A percentile compares a stretch with the other conserved stretches of the same genome.
phyloP scores from a whole-genome alignment of 2,797 vertebrate genomes.

The Betta splendens region DNA sequence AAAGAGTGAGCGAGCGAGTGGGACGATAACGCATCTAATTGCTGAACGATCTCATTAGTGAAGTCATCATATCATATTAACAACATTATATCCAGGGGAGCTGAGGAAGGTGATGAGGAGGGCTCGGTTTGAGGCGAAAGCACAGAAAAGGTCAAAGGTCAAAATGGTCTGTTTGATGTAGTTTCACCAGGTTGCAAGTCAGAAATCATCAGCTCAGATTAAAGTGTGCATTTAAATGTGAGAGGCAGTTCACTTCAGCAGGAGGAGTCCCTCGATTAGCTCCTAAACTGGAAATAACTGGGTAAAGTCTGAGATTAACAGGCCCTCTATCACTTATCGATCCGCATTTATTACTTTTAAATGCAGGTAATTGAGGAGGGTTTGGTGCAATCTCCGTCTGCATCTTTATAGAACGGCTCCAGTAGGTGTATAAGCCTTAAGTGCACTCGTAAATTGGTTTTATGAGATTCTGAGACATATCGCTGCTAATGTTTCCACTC shows the following conservation, averaged over 20 bases:
- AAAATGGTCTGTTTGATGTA: slow-evolving; percentile 58
- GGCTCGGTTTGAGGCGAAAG: slow-evolving; percentile 24
- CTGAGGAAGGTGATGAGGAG: slow-evolving; percentile 23
- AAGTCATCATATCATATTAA: slow-evolving; percentile 71
- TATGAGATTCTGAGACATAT: slow-evolving; percentile 82
- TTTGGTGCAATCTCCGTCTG: slow-evolving; percentile 77
- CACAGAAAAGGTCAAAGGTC: slow-evolving; percentile 65
- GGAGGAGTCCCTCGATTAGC: slow-evolving; percentile 58
- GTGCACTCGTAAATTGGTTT: slow-evolving; percentile 83
- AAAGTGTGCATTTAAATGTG: slow-evolving; percentile 46
- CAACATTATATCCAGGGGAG: slow-evolving; percentile 46
- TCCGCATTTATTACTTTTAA: slow-evolving; percentile 79
- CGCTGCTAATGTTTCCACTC: slow-evolving; percentile 82
- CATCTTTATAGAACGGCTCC: slow-evolving; percentile 77
- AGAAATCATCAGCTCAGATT: slow-evolving; percentile 54
- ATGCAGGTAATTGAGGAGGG: slow-evolving; percentile 73
- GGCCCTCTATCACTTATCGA: slow-evolving; percentile 72
- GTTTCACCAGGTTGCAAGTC: slow-evolving; percentile 53
- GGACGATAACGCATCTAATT: slow-evolving; percentile 58
- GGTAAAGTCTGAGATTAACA: slow-evolving; percentile 65
- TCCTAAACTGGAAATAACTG: slow-evolving; percentile 63
- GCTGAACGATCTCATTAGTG: slow-evolving; percentile 72
- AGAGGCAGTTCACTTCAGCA: slow-evolving; percentile 64
- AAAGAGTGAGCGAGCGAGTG: slow-evolving; percentile 50
- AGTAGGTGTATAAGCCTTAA: slow-evolving; percentile 77